Evolutionary conservation across 30 jellyfish, hydroid and myxozoan genomes (phyloP).

Genomic region (Chironex yamaguchii): DNA sequence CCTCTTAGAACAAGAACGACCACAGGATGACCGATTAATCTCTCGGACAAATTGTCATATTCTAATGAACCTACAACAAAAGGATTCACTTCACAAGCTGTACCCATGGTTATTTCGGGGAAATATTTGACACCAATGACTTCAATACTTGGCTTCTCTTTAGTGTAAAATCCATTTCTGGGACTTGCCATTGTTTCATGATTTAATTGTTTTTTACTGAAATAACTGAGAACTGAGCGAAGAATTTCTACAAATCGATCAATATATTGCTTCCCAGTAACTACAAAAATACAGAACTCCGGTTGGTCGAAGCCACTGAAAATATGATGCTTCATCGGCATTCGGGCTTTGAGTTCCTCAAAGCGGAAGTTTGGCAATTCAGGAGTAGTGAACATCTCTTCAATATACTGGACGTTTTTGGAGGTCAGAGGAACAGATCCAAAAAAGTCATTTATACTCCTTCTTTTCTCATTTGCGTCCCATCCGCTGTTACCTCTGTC

Average conservation of each 20-base stretch:
- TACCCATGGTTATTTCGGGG: constrained; percentile 13
- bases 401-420: constrained; percentile 28
- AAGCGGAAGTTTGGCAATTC: not conserved
- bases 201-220: too few relatives aligned
- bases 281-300: not conserved
- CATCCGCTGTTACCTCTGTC: constrained; percentile 22
- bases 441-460: constrained; percentile 50
- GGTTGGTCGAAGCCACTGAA: not conserved
- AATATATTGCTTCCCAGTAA: not conserved
- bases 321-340: not conserved
- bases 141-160: constrained; percentile 65
- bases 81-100: constrained; percentile 53
- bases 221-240: not conserved
- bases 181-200: constrained; percentile 19
- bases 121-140: constrained; percentile 36
- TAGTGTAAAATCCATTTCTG: constrained; percentile 10
- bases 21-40: constrained; percentile 54
- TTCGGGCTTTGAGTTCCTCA: not conserved
- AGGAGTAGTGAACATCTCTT: constrained; percentile 8
- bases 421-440: constrained; percentile 35
- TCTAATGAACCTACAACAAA: constrained; percentile 45
- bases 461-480: constrained; percentile 27
- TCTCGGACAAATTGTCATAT: constrained; percentile 6
- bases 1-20: constrained; percentile 41
- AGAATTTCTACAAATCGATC: not conserved